phyloP scores from a whole-genome alignment of 1,140 invertebrate species.

The Megalonaias nervosa region DNA sequence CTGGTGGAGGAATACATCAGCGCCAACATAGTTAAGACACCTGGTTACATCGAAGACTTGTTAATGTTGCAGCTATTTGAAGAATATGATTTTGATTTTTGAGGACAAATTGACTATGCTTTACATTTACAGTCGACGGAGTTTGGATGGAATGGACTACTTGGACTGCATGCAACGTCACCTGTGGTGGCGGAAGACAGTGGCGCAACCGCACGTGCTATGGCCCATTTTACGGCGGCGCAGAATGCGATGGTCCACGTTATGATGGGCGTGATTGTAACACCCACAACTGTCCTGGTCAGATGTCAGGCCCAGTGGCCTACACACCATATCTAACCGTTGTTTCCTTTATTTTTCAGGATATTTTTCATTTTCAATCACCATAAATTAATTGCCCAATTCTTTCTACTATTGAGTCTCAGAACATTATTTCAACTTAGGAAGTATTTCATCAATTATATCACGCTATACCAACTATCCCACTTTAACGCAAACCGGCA shows the following conservation, averaged over 20 bases:
- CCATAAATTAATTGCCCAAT: too few species aligned
- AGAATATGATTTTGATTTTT: neutral
- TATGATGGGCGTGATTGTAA: slow-evolving; percentile 38
- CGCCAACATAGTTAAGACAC: too few species aligned
- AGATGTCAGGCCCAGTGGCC: slow-evolving; percentile 1
- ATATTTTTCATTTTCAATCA: too few species aligned
- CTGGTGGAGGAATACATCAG: too few species aligned
- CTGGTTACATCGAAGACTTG: neutral
- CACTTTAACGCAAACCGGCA: too few species aligned
- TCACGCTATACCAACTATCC: too few species aligned
- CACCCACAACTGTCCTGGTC: slow-evolving; percentile 53
- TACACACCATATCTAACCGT: too few species aligned
- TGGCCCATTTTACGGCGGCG: slow-evolving; percentile 43
- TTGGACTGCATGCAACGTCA: slow-evolving; percentile 78
- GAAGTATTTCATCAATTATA: too few species aligned
- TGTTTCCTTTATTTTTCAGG: too few species aligned
- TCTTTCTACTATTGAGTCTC: too few species aligned
- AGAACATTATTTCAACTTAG: too few species aligned
- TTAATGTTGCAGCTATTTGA: slow-evolving; percentile 12
- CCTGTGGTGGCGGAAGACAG: slow-evolving; percentile 78
- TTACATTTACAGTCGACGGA: slow-evolving; percentile 70
- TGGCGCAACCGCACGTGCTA: slow-evolving; percentile 76
- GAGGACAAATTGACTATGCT: neutral
- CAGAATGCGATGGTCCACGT: slow-evolving; percentile 39
- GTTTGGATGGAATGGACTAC: slow-evolving; percentile 77